These are phyloP conservation scores for Apogon talboti DNA, from an alignment of 2,797 vertebrate species.

Conservation along the genomic window DNA sequence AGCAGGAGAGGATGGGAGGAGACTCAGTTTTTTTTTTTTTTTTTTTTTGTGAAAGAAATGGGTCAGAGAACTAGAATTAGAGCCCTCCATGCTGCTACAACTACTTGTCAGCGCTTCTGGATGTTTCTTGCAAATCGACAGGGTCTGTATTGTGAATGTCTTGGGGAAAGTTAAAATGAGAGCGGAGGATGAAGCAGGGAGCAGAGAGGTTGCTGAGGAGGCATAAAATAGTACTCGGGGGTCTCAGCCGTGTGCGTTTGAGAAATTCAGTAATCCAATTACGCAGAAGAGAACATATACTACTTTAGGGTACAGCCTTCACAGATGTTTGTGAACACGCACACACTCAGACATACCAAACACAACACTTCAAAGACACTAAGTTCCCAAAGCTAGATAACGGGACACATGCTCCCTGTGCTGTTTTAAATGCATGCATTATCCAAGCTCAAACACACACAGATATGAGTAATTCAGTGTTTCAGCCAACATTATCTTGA, in stretches of 20 bases:
- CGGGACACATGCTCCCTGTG: constrained; percentile 43
- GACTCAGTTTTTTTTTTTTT: constrained; percentile 9
- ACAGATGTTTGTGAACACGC: constrained; percentile 57
- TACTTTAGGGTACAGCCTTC: constrained; percentile 71
- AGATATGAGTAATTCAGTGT: constrained; percentile 29
- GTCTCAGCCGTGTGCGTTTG: constrained; percentile 62
- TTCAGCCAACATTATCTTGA: constrained; percentile 42
- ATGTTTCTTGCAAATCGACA: constrained; percentile 67
- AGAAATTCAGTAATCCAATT: constrained; percentile 81
- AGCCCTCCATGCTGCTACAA: constrained; percentile 50
- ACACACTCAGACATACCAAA: constrained; percentile 23
- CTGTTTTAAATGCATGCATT: constrained; percentile 64
- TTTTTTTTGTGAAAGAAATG: constrained; percentile 55
- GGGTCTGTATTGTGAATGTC: constrained; percentile 70
- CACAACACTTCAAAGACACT: constrained; percentile 71
- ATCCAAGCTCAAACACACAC: constrained; percentile 33
- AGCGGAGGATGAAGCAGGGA: constrained; percentile 61
- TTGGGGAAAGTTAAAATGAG: constrained; percentile 72
- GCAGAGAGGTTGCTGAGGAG: constrained; percentile 71
- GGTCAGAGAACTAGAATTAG: constrained; percentile 71
- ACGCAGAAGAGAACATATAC: constrained; percentile 72
- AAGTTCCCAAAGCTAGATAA: constrained; percentile 52
- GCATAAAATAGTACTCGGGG: constrained; percentile 77
- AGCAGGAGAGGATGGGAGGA: constrained; percentile 41
- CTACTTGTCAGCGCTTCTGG: constrained; percentile 65